Conservation (phyloP, 2,113 vertebrate genomes). For the Salvelinus sp. region DNA sequence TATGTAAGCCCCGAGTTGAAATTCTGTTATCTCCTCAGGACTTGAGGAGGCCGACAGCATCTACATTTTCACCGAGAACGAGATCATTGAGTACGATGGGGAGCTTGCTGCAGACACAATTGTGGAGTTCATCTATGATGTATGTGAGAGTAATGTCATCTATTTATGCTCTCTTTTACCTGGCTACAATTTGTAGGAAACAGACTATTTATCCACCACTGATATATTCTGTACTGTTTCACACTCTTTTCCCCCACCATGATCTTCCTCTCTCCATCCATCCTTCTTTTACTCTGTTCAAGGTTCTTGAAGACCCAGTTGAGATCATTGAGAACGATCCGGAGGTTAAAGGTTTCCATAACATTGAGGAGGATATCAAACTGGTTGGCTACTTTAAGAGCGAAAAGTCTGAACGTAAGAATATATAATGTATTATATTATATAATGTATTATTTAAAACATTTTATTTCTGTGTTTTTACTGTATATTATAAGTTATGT, state of each 20-base stretch:
- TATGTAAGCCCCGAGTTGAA: background rate
- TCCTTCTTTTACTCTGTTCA: background rate
- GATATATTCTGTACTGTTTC: conserved; percentile 3
- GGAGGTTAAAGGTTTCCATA: conserved; percentile 85
- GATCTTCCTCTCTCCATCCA: background rate
- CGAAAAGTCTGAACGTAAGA: conserved; percentile 86
- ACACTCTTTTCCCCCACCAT: conserved; percentile 3
- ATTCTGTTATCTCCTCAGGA: conserved; percentile 60
- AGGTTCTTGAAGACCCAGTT: conserved; percentile 85
- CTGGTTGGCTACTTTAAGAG: conserved; percentile 92
- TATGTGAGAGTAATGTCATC: conserved; percentile 72
- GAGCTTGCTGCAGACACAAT: conserved; percentile 86
- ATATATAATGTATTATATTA: conserved; percentile 57
- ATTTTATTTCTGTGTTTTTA: conserved; percentile 1
- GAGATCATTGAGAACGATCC: conserved; percentile 85
- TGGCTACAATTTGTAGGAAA: background rate
- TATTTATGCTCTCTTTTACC: background rate
- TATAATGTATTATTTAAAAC: conserved; percentile 27
- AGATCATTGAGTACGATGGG: conserved; percentile 89
- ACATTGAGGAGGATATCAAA: conserved; percentile 88
- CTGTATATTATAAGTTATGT: background rate
- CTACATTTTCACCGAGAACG: conserved; percentile 86
- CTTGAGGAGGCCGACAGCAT: conserved; percentile 85
- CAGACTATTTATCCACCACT: background rate
- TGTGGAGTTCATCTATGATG: conserved; percentile 89